A percentile compares a stretch with the other conserved stretches of the same genome.
phyloP scores from a whole-genome alignment of 1,140 invertebrate species.

The Drosophila novamexicana region DNA sequence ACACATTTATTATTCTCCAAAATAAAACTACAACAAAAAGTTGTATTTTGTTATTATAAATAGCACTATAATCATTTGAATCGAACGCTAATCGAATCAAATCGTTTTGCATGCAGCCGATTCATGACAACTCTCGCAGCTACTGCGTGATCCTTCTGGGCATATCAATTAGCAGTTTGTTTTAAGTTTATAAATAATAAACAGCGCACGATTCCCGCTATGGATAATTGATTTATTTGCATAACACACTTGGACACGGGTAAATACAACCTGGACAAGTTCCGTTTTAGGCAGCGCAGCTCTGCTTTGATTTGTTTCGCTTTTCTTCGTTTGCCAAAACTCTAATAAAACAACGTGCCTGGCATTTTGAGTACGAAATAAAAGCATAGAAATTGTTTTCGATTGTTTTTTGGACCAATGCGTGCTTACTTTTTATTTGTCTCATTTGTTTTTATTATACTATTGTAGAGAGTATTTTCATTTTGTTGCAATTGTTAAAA shows the following conservation, averaged over 20 bases:
- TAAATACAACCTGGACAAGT: constrained; percentile 21
- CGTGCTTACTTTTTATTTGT: neutral
- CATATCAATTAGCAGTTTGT: constrained; percentile 35
- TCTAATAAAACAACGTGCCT: constrained; percentile 15
- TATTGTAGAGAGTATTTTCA: too few relatives aligned
- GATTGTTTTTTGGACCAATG: neutral
- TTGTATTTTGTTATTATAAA: constrained; percentile 9
- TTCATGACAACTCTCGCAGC: constrained; percentile 22
- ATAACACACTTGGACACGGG: constrained; percentile 20
- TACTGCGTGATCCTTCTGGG: constrained; percentile 38
- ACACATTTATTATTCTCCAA: constrained; percentile 4
- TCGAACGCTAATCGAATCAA: constrained; percentile 20
- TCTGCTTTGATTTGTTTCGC: neutral
- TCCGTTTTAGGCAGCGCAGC: constrained; percentile 4
- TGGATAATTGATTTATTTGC: constrained; percentile 46
- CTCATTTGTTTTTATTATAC: neutral
- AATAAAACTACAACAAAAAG: neutral
- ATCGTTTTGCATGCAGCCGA: constrained; percentile 31
- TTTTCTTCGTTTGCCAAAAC: neutral
- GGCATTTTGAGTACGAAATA: constrained; percentile 17
- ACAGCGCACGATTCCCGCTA: constrained; percentile 27
- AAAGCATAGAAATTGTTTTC: constrained; percentile 23
- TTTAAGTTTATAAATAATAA: constrained; percentile 10
- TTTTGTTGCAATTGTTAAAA: too few relatives aligned
- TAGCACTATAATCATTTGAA: constrained; percentile 16